Conservation (phyloP, 2,797 vertebrate genomes). For the Eidolon dupreanum region DNA sequence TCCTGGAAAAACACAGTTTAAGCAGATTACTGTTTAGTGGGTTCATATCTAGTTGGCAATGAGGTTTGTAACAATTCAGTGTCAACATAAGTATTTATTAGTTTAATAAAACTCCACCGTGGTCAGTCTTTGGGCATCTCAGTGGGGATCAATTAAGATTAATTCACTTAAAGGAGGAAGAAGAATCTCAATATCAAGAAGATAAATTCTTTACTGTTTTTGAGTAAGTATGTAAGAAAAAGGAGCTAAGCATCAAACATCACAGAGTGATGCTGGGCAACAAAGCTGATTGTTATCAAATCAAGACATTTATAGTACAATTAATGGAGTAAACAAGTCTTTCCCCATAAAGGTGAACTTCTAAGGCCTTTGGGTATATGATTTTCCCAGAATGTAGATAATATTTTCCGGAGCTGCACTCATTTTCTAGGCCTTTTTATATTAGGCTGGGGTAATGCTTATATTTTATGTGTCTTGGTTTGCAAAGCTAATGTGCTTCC, state of each 20-base stretch:
- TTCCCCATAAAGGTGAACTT: not conserved
- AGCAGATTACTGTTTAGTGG: not conserved
- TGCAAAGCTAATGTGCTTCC: constrained; percentile 9
- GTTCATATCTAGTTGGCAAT: constrained; percentile 19
- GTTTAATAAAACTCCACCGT: not conserved
- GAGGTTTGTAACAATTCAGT: constrained; percentile 35
- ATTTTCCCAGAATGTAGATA: not conserved
- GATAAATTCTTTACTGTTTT: constrained; percentile 26
- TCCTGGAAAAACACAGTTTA: constrained; percentile 23
- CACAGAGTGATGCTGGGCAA: not conserved
- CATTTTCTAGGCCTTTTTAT: not conserved
- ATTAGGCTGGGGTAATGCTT: not conserved
- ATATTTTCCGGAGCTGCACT: not conserved
- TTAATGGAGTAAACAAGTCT: not conserved
- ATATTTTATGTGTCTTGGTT: constrained; percentile 49
- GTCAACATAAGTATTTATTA: constrained; percentile 36
- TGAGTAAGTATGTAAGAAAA: not conserved
- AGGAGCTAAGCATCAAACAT: constrained; percentile 7
- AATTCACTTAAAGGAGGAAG: not conserved
- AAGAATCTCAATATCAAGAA: not conserved
- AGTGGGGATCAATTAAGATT: not conserved
- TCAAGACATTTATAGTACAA: not conserved
- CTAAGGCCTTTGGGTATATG: not conserved
- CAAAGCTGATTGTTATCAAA: not conserved
- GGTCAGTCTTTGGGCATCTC: constrained; percentile 4